Conservation (phyloP, 2,888 invertebrate genomes). For the Drosophila rubida region DNA sequence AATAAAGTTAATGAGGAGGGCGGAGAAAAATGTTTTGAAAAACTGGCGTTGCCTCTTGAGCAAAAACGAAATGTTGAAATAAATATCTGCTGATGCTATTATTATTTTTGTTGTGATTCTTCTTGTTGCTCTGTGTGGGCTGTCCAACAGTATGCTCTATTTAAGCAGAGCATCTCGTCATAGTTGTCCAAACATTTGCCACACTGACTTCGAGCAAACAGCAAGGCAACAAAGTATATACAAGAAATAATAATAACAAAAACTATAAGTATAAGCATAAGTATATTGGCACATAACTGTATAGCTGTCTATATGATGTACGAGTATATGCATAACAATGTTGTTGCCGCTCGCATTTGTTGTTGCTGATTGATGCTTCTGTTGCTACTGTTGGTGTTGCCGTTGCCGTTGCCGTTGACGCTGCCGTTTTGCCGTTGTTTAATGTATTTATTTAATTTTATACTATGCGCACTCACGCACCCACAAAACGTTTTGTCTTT, state of each 20-base stretch:
- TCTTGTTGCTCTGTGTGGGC: conserved; percentile 31
- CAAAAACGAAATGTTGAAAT: conserved; percentile 30
- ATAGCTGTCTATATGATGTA: conserved; percentile 35
- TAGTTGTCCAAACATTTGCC: conserved; percentile 72
- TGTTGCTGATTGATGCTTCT: conserved; percentile 2
- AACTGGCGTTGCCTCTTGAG: conserved; percentile 12
- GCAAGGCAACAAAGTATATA: background rate
- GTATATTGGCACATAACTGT: conserved; percentile 63
- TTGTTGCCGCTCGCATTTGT: conserved; percentile 53
- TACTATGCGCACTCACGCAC: conserved; percentile 79
- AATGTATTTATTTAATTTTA: conserved; percentile 73
- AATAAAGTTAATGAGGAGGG: conserved; percentile 34
- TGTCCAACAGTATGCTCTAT: conserved; percentile 41
- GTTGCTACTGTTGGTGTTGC: conserved; percentile 35
- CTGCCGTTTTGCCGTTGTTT: conserved; percentile 43
- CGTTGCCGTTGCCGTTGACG: conserved; percentile 20
- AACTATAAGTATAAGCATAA: conserved; percentile 52
- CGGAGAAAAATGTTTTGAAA: conserved; percentile 23
- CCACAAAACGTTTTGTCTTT: conserved; percentile 59
- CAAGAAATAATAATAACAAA: conserved; percentile 15
- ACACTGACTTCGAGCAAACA: conserved; percentile 23
- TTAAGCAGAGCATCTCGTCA: conserved; percentile 44
- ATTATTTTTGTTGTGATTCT: conserved; percentile 17
- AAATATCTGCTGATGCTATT: conserved; percentile 32
- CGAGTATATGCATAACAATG: conserved; percentile 41